A percentile compares a stretch with the other conserved stretches of the same genome.
These are phyloP conservation scores for Drosophila novamexicana DNA, from an alignment of 1,140 invertebrate species.

Conservation along the genomic window DNA sequence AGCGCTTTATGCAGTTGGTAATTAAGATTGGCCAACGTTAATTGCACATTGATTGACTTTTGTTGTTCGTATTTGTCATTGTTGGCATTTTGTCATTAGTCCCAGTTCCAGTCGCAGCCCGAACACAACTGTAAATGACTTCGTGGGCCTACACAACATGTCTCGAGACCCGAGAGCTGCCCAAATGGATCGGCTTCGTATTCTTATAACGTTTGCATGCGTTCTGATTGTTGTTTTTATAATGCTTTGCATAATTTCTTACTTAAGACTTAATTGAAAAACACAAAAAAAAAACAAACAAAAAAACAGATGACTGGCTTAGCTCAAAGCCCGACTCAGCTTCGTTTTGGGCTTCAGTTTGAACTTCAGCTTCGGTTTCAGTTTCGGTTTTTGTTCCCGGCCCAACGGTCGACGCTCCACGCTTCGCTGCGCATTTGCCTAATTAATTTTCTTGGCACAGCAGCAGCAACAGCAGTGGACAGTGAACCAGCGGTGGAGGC, in stretches of 20 bases:
- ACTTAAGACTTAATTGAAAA: slow-evolving; percentile 84
- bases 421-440: slow-evolving; percentile 81
- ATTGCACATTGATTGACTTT: slow-evolving; percentile 78
- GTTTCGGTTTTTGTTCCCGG: slow-evolving; percentile 38
- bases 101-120: neutral
- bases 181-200: slow-evolving; percentile 37
- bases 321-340: slow-evolving; percentile 54
- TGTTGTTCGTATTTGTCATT: slow-evolving; percentile 47
- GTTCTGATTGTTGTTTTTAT: slow-evolving; percentile 39
- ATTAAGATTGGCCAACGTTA: slow-evolving; percentile 64
- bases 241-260: slow-evolving; percentile 84
- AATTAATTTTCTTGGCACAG: slow-evolving; percentile 80
- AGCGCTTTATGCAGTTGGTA: slow-evolving; percentile 44
- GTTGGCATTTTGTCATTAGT: slow-evolving; percentile 47
- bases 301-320: slow-evolving; percentile 30
- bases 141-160: slow-evolving; percentile 6
- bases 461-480: slow-evolving; percentile 28
- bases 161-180: slow-evolving; percentile 3
- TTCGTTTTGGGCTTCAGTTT: slow-evolving; percentile 19
- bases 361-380: neutral
- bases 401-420: slow-evolving; percentile 57
- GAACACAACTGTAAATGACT: slow-evolving; percentile 49
- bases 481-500: neutral
- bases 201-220: slow-evolving; percentile 45
- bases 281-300: slow-evolving; percentile 28